These are phyloP conservation scores for Andrena praecox DNA, from an alignment of 2,888 invertebrate genomes.

Conservation along the genomic window DNA sequence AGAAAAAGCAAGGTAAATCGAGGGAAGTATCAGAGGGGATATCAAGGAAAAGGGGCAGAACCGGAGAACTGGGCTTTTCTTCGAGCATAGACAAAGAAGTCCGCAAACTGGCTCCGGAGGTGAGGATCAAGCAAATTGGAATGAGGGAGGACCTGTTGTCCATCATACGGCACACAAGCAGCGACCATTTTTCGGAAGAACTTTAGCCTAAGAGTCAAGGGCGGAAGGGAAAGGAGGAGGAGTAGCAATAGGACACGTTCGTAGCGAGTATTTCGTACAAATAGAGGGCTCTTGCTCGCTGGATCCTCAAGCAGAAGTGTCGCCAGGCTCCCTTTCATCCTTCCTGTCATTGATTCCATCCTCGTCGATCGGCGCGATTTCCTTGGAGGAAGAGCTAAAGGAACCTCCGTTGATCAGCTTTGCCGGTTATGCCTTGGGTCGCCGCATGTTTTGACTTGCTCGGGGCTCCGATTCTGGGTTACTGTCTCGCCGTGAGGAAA, in stretches of 20 bases:
- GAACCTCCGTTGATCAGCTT: neutral
- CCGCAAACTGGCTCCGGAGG: slow-evolving; percentile 87
- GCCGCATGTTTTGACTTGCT: slow-evolving; percentile 80
- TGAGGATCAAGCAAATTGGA: slow-evolving; percentile 89
- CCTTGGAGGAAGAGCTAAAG: neutral
- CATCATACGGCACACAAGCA: slow-evolving; percentile 92
- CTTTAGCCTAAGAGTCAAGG: slow-evolving; percentile 76
- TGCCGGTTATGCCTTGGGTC: slow-evolving; percentile 82
- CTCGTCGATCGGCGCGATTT: neutral
- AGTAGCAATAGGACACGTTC: slow-evolving; percentile 33
- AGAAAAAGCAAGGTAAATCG: neutral
- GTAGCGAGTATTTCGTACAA: slow-evolving; percentile 52
- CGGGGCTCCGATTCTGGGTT: slow-evolving; percentile 79
- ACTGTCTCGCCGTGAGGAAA: slow-evolving; percentile 79
- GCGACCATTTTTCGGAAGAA: slow-evolving; percentile 91
- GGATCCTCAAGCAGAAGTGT: slow-evolving; percentile 25
- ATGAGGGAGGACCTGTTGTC: slow-evolving; percentile 91
- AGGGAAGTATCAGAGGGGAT: slow-evolving; percentile 11
- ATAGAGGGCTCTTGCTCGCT: slow-evolving; percentile 62
- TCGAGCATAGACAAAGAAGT: slow-evolving; percentile 68
- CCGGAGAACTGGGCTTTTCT: slow-evolving; percentile 47
- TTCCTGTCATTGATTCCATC: slow-evolving; percentile 21
- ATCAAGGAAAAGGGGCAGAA: neutral
- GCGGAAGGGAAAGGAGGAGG: slow-evolving; percentile 28
- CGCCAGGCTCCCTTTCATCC: slow-evolving; percentile 41